These are phyloP conservation scores for Elaphurus davidianus DNA, from an alignment of 2,113 vertebrate genomes.

Conservation along the genomic window DNA sequence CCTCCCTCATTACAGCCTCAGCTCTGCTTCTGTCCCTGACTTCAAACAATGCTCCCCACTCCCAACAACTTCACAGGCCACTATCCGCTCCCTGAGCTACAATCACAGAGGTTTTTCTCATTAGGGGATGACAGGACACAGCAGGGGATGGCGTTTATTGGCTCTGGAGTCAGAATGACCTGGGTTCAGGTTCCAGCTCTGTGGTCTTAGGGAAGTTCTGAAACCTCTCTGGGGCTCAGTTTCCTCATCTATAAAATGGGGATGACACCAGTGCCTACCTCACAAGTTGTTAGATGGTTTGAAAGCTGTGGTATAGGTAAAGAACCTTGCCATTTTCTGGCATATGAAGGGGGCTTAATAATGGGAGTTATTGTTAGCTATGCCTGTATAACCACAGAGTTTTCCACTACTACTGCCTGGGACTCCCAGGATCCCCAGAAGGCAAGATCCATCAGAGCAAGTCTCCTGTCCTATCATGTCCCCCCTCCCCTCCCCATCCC, in stretches of 20 bases:
- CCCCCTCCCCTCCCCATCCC: not conserved
- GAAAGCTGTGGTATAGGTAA: not conserved
- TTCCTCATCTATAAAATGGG: not conserved
- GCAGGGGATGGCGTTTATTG: too few species aligned
- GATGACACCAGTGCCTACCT: not conserved
- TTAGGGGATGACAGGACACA: not conserved
- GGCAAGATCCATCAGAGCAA: not conserved
- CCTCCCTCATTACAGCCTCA: not conserved
- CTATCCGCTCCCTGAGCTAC: not conserved
- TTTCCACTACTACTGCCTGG: not conserved
- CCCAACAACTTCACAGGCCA: not conserved
- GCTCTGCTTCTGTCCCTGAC: not conserved
- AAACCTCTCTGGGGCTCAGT: not conserved
- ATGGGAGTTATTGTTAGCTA: not conserved
- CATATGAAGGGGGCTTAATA: not conserved
- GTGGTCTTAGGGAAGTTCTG: not conserved
- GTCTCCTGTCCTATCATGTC: not conserved
- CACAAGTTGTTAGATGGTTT: not conserved
- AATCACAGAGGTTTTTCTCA: not conserved
- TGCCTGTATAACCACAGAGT: not conserved
- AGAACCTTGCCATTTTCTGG: not conserved
- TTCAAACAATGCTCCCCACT: not conserved
- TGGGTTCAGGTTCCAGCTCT: not conserved
- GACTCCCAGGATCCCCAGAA: not conserved
- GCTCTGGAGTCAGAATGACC: not conserved